phyloP scores from a whole-genome alignment of 2,113 vertebrate species.

The Taurulus bubalis region DNA sequence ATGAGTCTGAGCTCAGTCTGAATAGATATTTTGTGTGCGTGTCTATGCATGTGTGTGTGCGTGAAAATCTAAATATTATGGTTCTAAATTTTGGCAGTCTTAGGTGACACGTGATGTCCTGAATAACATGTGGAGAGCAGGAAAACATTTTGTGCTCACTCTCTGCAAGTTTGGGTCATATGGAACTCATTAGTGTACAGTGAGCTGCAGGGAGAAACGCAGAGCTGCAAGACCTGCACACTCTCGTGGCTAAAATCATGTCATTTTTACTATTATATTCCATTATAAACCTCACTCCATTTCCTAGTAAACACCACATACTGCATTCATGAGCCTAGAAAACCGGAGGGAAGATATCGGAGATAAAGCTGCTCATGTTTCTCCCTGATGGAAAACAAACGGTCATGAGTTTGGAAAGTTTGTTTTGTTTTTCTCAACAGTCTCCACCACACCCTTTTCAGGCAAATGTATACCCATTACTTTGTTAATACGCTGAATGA shows the following conservation, averaged over 20 bases:
- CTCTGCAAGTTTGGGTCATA: slow-evolving; percentile 49
- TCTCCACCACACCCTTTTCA: slow-evolving; percentile 39
- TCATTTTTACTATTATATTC: background rate
- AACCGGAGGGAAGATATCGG: slow-evolving; percentile 26
- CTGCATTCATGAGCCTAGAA: slow-evolving; percentile 4
- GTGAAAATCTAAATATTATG: slow-evolving; percentile 69
- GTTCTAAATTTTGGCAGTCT: slow-evolving; percentile 55
- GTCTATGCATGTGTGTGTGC: background rate
- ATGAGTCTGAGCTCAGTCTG: slow-evolving; percentile 1
- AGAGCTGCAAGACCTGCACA: background rate
- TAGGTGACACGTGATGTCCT: slow-evolving; percentile 64
- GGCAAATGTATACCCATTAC: background rate
- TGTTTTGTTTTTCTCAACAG: slow-evolving; percentile 40
- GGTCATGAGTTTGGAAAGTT: slow-evolving; percentile 37
- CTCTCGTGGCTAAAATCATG: background rate
- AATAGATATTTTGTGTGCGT: slow-evolving; percentile 5
- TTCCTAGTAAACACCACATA: slow-evolving; percentile 6
- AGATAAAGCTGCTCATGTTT: slow-evolving; percentile 38
- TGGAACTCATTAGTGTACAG: slow-evolving; percentile 67
- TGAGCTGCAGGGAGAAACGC: slow-evolving; percentile 12
- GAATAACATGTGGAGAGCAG: slow-evolving; percentile 55
- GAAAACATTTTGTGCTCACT: slow-evolving; percentile 3
- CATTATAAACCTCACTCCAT: background rate
- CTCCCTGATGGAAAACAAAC: slow-evolving; percentile 11
- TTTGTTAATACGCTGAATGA: background rate